Evolutionary conservation across 2,888 invertebrate species (phyloP).

Genomic region (Patella pellucida): DNA sequence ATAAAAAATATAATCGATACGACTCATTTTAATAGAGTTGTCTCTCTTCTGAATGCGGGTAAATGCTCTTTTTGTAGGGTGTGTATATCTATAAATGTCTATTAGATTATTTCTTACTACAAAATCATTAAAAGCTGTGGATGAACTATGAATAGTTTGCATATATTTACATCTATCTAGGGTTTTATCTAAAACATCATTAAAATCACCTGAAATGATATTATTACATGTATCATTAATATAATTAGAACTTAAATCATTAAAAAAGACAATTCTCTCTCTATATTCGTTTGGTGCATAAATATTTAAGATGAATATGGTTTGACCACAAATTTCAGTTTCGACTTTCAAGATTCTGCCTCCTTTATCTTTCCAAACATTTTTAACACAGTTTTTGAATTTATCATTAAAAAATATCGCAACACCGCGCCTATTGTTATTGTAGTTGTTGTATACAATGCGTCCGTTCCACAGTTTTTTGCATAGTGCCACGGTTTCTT

Average conservation of each 20-base stretch:
- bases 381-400: background rate
- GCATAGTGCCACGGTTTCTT: background rate
- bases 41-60: background rate
- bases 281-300: background rate
- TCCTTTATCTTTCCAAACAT: background rate
- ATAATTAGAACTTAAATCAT: background rate
- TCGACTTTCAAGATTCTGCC: conserved; percentile 1
- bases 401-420: background rate
- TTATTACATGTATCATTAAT: background rate
- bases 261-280: background rate
- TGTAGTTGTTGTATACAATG: background rate
- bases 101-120: background rate
- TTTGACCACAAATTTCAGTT: background rate
- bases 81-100: background rate
- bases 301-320: background rate
- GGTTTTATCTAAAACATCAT: background rate
- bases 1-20: background rate
- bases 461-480: background rate
- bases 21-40: background rate
- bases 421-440: background rate
- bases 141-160: background rate
- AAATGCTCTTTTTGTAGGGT: background rate
- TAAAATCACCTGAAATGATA: background rate
- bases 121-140: background rate
- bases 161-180: conserved; percentile 3